phyloP scores from a whole-genome alignment of 1,140 invertebrate genomes.

The Lasioglossum albipes region DNA sequence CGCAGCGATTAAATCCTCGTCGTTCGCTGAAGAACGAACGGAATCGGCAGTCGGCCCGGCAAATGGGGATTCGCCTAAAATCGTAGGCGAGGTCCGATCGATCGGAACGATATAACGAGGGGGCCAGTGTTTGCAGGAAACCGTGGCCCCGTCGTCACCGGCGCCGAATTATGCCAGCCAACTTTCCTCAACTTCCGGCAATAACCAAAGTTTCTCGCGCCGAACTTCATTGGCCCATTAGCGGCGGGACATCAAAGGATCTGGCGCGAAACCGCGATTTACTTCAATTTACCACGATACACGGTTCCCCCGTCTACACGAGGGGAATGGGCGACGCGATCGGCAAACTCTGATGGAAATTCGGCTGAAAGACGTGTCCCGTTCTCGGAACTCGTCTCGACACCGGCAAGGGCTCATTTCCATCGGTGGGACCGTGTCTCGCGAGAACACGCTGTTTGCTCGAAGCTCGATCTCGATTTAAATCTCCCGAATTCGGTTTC shows the following conservation, averaged over 20 bases:
- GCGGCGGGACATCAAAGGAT: constrained; percentile 38
- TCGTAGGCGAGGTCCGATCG: constrained; percentile 5
- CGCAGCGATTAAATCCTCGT: neutral
- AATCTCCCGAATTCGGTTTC: too few relatives aligned
- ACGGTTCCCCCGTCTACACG: too few relatives aligned
- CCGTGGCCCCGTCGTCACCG: neutral
- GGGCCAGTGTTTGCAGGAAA: neutral
- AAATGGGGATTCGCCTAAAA: neutral
- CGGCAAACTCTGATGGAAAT: constrained; percentile 19
- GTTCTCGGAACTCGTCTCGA: neutral
- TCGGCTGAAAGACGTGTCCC: neutral
- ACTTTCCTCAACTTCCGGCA: constrained; percentile 36
- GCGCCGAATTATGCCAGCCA: constrained; percentile 32
- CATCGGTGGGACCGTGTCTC: neutral
- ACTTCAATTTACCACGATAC: constrained; percentile 30
- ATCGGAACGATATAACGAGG: constrained; percentile 12
- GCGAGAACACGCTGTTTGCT: neutral
- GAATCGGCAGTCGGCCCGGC: neutral
- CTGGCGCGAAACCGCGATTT: constrained; percentile 33
- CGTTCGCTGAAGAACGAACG: too few relatives aligned
- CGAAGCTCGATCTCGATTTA: too few relatives aligned
- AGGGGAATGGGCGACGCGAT: neutral
- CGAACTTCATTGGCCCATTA: constrained; percentile 38
- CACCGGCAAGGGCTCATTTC: neutral
- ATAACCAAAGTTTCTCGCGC: constrained; percentile 23